A percentile compares a stretch with the other conserved stretches of the same genome.
Conservation (phyloP, 2,113 vertebrate genomes). For the Myodes glareolus region DNA sequence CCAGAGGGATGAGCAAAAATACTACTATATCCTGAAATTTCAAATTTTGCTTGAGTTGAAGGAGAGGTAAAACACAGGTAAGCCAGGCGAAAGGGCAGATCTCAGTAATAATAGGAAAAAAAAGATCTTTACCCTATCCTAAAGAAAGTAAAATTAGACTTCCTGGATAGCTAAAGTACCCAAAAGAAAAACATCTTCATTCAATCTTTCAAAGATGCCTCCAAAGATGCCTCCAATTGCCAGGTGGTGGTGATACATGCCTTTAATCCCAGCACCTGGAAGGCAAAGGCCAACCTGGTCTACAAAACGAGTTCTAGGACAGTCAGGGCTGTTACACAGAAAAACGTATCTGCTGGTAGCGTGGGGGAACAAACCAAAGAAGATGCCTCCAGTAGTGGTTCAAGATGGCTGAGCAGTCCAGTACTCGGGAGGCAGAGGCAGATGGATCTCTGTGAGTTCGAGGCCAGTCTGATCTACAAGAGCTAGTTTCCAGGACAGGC, state of each 20-base stretch:
- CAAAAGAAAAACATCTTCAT: not conserved
- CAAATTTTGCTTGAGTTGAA: not conserved
- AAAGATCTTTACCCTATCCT: not conserved
- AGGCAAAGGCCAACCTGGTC: not conserved
- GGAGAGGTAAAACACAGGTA: not conserved
- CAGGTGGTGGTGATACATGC: not conserved
- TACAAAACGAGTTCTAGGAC: not conserved
- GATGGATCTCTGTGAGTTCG: too few relatives aligned
- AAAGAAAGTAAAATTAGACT: not conserved
- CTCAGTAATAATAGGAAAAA: not conserved
- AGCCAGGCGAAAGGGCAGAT: not conserved
- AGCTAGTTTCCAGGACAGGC: too few relatives aligned
- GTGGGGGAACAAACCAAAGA: not conserved
- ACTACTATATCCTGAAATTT: not conserved
- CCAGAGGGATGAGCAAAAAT: not conserved
- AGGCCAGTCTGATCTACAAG: too few relatives aligned
- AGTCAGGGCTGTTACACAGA: not conserved
- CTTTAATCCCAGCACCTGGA: not conserved
- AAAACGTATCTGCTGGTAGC: not conserved
- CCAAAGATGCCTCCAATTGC: not conserved
- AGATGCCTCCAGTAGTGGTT: not conserved
- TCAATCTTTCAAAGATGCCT: not conserved
- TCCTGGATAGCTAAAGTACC: not conserved
- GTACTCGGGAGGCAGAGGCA: too few relatives aligned
- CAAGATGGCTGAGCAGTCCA: too few relatives aligned